Conservation (phyloP, 1,140 invertebrate genomes). For the Phymorhynchus buccinoides region DNA sequence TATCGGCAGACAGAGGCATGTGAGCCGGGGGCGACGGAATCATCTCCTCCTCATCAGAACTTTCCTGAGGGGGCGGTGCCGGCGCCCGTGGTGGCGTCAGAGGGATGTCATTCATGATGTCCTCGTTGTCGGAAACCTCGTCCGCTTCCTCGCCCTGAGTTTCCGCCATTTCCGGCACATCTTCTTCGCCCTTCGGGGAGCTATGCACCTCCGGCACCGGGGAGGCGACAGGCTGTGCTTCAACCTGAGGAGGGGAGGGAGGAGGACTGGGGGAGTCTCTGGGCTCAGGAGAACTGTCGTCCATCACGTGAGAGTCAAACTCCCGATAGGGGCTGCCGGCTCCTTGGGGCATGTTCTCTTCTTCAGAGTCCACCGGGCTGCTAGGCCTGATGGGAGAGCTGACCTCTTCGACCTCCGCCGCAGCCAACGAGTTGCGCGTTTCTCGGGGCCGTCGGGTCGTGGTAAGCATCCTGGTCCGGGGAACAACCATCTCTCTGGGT, state of each 20-base stretch:
- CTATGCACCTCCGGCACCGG: background rate
- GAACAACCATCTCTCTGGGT: background rate
- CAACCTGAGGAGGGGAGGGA: slow-evolving; percentile 14
- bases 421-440: slow-evolving; percentile 21
- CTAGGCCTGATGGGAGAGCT: slow-evolving; percentile 12
- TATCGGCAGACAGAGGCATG: slow-evolving; percentile 41
- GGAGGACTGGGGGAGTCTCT: slow-evolving; percentile 32
- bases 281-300: slow-evolving; percentile 36
- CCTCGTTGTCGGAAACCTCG: slow-evolving; percentile 21
- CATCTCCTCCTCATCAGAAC: slow-evolving; percentile 50
- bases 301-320: slow-evolving; percentile 42
- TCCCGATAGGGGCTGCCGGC: slow-evolving; percentile 47
- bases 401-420: background rate
- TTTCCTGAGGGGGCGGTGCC: slow-evolving; percentile 51
- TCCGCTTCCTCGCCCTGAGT: slow-evolving; percentile 28
- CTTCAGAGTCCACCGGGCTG: slow-evolving; percentile 35
- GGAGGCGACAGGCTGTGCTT: slow-evolving; percentile 4
- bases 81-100: slow-evolving; percentile 52
- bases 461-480: background rate
- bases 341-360: slow-evolving; percentile 47
- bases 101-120: slow-evolving; percentile 51
- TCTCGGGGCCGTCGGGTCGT: slow-evolving; percentile 17
- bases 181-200: slow-evolving; percentile 22
- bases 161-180: slow-evolving; percentile 27
- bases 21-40: slow-evolving; percentile 44